Conservation (phyloP, 37 sponge, comb jelly and placozoan species). For the Amphimedon queenslandica region DNA sequence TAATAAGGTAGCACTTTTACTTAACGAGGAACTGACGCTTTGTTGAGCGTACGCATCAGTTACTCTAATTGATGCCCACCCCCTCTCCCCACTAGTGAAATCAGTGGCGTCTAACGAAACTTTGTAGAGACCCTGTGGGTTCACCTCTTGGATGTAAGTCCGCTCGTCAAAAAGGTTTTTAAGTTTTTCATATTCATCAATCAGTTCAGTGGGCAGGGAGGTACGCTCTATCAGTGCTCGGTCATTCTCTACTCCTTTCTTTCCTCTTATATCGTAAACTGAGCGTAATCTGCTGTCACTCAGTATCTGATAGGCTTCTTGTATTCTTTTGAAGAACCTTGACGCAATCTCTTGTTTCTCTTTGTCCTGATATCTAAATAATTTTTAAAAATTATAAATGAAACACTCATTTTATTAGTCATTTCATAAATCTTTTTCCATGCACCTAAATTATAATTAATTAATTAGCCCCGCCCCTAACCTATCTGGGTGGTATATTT, state of each 20-base stretch:
- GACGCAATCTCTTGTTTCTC: slow-evolving; percentile 68
- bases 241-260: slow-evolving; percentile 71
- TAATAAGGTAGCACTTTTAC: slow-evolving; percentile 17
- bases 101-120: slow-evolving; percentile 54
- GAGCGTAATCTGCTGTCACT: slow-evolving; percentile 71
- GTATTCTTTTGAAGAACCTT: slow-evolving; percentile 59
- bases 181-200: slow-evolving; percentile 77
- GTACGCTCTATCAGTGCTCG: slow-evolving; percentile 60
- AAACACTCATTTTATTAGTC: neutral
- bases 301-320: slow-evolving; percentile 88
- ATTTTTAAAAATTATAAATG: neutral
- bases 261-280: slow-evolving; percentile 87
- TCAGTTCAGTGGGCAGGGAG: slow-evolving; percentile 61
- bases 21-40: slow-evolving; percentile 54
- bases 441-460: neutral
- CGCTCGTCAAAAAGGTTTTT: slow-evolving; percentile 72
- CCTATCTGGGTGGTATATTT: slow-evolving; percentile 93
- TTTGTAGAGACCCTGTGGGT: slow-evolving; percentile 47
- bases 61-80: slow-evolving; percentile 4
- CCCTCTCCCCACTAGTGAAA: slow-evolving; percentile 22
- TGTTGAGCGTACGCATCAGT: slow-evolving; percentile 27
- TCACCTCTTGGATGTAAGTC: slow-evolving; percentile 59
- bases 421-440: neutral
- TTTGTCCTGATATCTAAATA: slow-evolving; percentile 36
- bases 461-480: slow-evolving; percentile 6